Evolutionary conservation across 2,888 invertebrate genomes (phyloP).

Genomic region (Amphimallon solstitiale): DNA sequence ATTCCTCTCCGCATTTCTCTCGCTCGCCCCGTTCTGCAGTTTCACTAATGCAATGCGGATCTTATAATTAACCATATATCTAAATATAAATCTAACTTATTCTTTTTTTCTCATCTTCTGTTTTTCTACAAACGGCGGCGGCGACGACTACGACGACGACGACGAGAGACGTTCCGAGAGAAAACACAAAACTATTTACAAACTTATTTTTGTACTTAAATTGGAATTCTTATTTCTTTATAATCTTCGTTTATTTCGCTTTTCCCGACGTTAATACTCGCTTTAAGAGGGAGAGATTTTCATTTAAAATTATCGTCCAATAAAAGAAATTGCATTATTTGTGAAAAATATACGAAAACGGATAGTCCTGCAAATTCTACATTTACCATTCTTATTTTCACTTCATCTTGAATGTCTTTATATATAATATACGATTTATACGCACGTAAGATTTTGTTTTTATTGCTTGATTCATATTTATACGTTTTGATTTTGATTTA

Average conservation of each 20-base stretch:
- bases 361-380: too few species aligned
- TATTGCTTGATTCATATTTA: too few species aligned
- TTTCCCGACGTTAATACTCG: constrained; percentile 22
- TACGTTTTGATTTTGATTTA: too few species aligned
- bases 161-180: constrained; percentile 19
- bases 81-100: constrained; percentile 43
- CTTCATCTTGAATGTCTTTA: too few species aligned
- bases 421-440: too few species aligned
- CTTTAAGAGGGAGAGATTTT: constrained; percentile 25
- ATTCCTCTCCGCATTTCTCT: constrained; percentile 29
- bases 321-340: constrained; percentile 11
- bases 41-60: constrained; percentile 46
- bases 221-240: constrained; percentile 38
- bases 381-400: too few species aligned
- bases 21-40: constrained; percentile 29
- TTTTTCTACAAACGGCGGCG: constrained; percentile 22
- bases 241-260: constrained; percentile 38
- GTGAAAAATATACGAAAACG: too few species aligned
- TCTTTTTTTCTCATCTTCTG: constrained; percentile 35
- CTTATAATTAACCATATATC: constrained; percentile 46
- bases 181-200: constrained; percentile 35
- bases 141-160: constrained; percentile 7
- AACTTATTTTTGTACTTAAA: constrained; percentile 38
- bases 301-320: constrained; percentile 17
- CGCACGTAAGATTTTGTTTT: too few species aligned